Percentiles rank a stretch among this genome's conserved stretches.
These are phyloP conservation scores for Lasioglossum lativentre DNA, from an alignment of 2,888 invertebrate genomes.

Conservation along the genomic window DNA sequence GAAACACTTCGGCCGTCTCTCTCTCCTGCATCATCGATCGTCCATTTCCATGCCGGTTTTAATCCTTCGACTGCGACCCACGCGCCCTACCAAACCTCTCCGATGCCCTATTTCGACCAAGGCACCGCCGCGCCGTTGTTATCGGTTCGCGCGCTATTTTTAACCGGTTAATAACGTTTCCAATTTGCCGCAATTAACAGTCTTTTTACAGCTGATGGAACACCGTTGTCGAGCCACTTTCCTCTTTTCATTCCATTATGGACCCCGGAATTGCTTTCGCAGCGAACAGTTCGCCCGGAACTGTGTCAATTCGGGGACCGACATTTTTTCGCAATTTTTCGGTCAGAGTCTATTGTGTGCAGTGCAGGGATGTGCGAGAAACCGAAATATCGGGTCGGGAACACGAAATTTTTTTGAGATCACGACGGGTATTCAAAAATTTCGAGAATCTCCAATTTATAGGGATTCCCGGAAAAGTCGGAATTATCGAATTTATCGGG, in stretches of 20 bases:
- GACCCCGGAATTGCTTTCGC: background rate
- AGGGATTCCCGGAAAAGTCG: no score
- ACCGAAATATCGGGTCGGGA: no score
- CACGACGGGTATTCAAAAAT: no score
- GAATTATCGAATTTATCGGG: no score
- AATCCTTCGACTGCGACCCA: background rate
- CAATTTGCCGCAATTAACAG: background rate
- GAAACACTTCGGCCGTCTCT: background rate
- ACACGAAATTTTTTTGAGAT: no score
- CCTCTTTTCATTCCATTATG: background rate
- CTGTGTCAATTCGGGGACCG: background rate
- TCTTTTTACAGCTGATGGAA: background rate
- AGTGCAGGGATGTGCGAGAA: no score
- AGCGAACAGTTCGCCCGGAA: background rate
- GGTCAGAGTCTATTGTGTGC: no score
- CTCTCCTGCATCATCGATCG: background rate
- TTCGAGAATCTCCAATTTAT: no score
- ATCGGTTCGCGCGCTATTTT: background rate
- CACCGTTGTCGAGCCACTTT: background rate
- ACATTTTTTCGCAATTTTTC: background rate
- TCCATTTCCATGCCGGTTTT: background rate
- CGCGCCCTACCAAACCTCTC: background rate
- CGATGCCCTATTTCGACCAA: background rate
- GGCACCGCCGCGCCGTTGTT: background rate
- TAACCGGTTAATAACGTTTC: background rate